These are phyloP conservation scores for Dipodomys ordii DNA, from an alignment of 2,113 vertebrate genomes.

Conservation along the genomic window DNA sequence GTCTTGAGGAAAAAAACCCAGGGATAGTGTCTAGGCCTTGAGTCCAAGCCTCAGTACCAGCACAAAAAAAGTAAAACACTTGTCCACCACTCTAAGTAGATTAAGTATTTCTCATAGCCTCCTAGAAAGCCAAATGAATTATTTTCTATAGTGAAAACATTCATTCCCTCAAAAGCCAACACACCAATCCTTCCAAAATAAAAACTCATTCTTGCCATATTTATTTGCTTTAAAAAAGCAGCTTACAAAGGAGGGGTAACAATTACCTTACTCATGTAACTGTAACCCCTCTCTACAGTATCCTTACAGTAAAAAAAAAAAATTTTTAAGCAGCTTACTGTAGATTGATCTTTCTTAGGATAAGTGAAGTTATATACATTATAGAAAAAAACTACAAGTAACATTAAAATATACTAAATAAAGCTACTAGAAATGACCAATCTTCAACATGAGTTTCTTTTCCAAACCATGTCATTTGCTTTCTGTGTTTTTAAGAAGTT, in stretches of 20 bases:
- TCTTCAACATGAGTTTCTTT: background rate
- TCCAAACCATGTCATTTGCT: background rate
- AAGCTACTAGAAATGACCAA: background rate
- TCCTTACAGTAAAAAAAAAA: too few relatives aligned
- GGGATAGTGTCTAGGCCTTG: too few relatives aligned
- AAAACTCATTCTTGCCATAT: slow-evolving; percentile 17
- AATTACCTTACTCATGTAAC: too few relatives aligned
- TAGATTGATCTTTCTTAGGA: background rate
- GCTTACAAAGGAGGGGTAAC: background rate
- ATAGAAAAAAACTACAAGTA: background rate
- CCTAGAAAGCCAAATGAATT: slow-evolving; percentile 39
- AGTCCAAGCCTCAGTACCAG: too few relatives aligned
- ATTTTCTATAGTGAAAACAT: background rate
- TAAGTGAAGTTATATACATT: background rate
- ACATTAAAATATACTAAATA: background rate
- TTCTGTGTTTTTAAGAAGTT: background rate
- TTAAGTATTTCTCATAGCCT: slow-evolving; percentile 21
- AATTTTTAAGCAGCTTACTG: background rate
- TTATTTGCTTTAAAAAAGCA: slow-evolving; percentile 21
- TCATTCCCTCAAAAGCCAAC: background rate
- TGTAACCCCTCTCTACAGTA: too few relatives aligned
- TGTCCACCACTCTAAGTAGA: slow-evolving; percentile 18
- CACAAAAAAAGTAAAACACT: too few relatives aligned
- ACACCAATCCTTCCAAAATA: background rate
- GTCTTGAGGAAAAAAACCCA: too few relatives aligned